Percentiles rank a stretch among this genome's conserved stretches.
Conservation (phyloP, 35 echinoderm and acorn worm genomes). For the Amphiura filiformis region DNA sequence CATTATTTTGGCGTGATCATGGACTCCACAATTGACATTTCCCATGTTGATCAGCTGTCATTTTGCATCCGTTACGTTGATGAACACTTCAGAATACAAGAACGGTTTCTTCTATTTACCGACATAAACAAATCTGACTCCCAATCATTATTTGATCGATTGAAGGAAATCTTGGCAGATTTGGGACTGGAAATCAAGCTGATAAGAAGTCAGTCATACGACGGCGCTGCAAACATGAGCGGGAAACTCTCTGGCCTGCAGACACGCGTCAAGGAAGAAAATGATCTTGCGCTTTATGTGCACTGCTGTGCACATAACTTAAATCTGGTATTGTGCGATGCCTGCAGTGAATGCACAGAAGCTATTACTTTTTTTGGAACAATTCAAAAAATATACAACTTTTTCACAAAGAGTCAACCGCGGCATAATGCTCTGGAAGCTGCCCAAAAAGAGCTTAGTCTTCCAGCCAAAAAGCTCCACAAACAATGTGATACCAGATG, state of each 20-base stretch:
- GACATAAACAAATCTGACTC: background rate
- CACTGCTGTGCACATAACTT: conserved; percentile 33
- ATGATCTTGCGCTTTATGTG: background rate
- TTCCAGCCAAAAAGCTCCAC: background rate
- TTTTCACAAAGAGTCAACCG: background rate
- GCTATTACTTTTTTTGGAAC: background rate
- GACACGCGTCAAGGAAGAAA: background rate
- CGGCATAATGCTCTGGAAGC: background rate
- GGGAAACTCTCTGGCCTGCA: conserved; percentile 16
- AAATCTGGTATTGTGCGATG: conserved; percentile 36
- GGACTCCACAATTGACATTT: conserved; percentile 29
- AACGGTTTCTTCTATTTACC: background rate
- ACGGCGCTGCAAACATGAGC: conserved; percentile 14
- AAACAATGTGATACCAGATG: background rate
- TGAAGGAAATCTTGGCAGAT: background rate
- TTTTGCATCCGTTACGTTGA: conserved; percentile 22
- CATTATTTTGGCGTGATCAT: conserved; percentile 21
- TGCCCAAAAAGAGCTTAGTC: background rate
- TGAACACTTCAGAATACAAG: background rate
- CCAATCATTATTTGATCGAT: background rate
- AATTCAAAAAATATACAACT: background rate
- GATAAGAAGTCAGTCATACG: conserved; percentile 19
- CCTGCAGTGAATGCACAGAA: background rate
- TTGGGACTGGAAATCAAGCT: conserved; percentile 11
- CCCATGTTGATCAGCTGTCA: conserved; percentile 34